Percentiles rank a stretch among this genome's conserved stretches.
Conservation (phyloP, 2,113 vertebrate genomes). For the Falco punctatus region DNA sequence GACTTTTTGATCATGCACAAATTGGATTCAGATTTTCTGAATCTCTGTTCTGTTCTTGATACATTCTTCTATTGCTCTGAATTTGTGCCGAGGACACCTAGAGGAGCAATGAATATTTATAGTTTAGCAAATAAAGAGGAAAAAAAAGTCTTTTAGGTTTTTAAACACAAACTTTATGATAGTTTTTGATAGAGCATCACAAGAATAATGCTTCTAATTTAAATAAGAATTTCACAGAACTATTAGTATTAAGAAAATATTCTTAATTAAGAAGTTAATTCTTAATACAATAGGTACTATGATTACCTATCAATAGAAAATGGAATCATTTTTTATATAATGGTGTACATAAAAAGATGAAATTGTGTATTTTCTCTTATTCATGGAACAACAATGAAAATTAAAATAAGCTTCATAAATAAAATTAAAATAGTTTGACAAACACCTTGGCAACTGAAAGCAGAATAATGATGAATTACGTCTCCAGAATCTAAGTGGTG, state of each 20-base stretch:
- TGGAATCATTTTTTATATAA: neutral
- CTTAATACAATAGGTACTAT: neutral
- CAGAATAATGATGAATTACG: slow-evolving; percentile 45
- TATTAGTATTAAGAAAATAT: neutral
- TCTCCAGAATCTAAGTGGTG: slow-evolving; percentile 20
- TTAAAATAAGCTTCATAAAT: slow-evolving; percentile 23
- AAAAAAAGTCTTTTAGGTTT: neutral
- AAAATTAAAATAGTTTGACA: neutral
- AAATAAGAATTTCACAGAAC: neutral
- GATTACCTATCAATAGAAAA: neutral
- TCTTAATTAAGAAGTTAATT: neutral
- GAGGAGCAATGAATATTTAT: neutral
- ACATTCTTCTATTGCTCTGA: neutral
- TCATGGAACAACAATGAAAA: neutral
- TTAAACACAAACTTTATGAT: neutral
- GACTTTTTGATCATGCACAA: neutral
- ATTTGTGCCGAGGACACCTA: neutral
- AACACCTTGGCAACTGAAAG: slow-evolving; percentile 12
- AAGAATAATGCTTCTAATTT: neutral
- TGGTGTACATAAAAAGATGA: neutral
- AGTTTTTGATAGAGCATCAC: neutral
- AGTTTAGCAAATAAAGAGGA: neutral
- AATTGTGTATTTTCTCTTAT: neutral
- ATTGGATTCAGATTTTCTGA: neutral
- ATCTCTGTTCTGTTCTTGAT: neutral